phyloP scores from a whole-genome alignment of 1,140 invertebrate genomes.

The Neomicropteryx cornuta region DNA sequence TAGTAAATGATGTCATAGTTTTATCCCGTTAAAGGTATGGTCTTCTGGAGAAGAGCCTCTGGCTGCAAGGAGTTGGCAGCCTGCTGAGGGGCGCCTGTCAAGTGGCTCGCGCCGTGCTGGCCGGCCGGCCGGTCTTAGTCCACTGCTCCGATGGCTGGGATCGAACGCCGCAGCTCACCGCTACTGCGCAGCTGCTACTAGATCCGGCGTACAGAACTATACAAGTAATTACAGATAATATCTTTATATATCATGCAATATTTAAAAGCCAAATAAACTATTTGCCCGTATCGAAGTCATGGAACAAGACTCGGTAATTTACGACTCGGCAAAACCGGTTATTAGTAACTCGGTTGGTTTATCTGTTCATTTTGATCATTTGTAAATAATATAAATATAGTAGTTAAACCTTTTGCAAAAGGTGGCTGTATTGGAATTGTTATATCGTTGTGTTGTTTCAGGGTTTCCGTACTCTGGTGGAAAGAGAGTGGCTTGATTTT shows the following conservation, averaged over 20 bases:
- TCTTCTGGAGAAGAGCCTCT: slow-evolving; percentile 75
- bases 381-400: no score
- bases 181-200: slow-evolving; percentile 80
- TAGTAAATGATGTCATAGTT: slow-evolving; percentile 13
- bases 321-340: no score
- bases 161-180: slow-evolving; percentile 87
- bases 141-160: slow-evolving; percentile 98
- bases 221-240: slow-evolving; percentile 50
- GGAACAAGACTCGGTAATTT: no score
- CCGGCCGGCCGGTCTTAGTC: slow-evolving; percentile 83
- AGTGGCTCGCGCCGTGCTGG: slow-evolving; percentile 68
- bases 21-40: slow-evolving; percentile 75
- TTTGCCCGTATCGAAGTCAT: no score
- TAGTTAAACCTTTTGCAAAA: no score
- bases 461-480: slow-evolving; percentile 85
- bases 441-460: no score
- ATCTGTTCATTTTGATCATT: no score
- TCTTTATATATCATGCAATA: slow-evolving; percentile 4
- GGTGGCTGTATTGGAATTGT: no score
- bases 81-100: slow-evolving; percentile 69
- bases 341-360: no score
- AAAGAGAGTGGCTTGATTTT: slow-evolving; percentile 93
- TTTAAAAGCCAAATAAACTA: no score
- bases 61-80: slow-evolving; percentile 82
- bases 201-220: slow-evolving; percentile 91